Percentiles rank a stretch among this genome's conserved stretches.
These are phyloP conservation scores for Nomada lathburiana DNA, from an alignment of 2,888 invertebrate species.

Conservation along the genomic window DNA sequence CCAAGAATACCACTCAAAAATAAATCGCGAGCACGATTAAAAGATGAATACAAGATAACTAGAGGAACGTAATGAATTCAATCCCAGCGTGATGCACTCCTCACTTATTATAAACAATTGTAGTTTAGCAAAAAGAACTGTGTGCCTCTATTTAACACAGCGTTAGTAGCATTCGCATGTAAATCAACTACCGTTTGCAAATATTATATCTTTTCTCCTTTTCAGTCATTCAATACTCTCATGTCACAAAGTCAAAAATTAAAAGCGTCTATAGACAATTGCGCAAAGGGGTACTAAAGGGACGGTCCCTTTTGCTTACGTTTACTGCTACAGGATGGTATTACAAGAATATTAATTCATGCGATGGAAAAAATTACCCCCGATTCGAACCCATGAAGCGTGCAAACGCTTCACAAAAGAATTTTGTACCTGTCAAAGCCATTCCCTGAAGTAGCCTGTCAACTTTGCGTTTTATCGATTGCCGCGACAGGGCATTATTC, in stretches of 20 bases:
- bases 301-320: background rate
- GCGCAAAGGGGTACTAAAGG: background rate
- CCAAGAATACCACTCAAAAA: too few species aligned
- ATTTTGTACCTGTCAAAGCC: constrained; percentile 43
- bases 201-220: too few species aligned
- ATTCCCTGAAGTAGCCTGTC: constrained; percentile 41
- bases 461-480: constrained; percentile 41
- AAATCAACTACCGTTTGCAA: too few species aligned
- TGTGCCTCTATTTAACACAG: too few species aligned
- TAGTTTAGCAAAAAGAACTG: too few species aligned
- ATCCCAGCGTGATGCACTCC: too few species aligned
- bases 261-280: background rate
- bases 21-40: too few species aligned
- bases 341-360: constrained; percentile 19
- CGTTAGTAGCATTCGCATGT: too few species aligned
- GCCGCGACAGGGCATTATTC: constrained; percentile 37
- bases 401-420: constrained; percentile 20
- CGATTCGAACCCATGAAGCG: constrained; percentile 24
- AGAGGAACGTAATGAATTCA: too few species aligned
- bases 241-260: background rate
- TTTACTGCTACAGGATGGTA: background rate
- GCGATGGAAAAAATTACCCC: constrained; percentile 18
- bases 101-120: too few species aligned
- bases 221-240: too few species aligned
- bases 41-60: too few species aligned